Evolutionary conservation across 2,113 vertebrate genomes (phyloP), one percentile per base, ranked within the genome.

Genomic region (Cyrtonyx montezumae): DNA sequence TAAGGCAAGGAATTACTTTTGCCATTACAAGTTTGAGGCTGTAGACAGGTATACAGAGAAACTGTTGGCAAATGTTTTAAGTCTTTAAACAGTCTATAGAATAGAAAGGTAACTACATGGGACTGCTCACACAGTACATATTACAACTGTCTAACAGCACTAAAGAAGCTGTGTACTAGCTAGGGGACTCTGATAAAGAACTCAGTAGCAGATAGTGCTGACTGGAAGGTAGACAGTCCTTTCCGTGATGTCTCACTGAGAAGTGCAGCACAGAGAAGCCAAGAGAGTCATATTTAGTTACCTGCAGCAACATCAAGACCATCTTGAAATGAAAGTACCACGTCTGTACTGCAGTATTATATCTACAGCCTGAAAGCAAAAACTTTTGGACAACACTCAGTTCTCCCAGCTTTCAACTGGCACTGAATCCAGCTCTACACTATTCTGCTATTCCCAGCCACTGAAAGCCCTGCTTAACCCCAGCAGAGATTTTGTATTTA

Each of bases 381-480:
- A 9, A 1, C 65, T 78, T 14, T 23, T 55, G 14, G 19, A 22
- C 34, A 91, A 58, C 0, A 45, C 0, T 1, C 0, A 7, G 62
- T 36, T 80, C 30, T 15, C 16, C 30, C 20, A 71, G 28, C 51
- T 84, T 42, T 53, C 15, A 83, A 48, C 18, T 26, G 32, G 8
- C 45, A 69, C 8, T 0, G 0, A 76, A 20, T 46, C 28, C 28
- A 79, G 67, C 20, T 53, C 40, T 19, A 36, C 10, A 25, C 22
- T 90, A 32, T 23, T 90, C 49, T 75, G 45, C 43, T 43, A 25
- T 32, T 88, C 58, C 40, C 25, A 55, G 20, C 15, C 32, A 22
- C 20, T 67, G 36, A 28, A 46, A 21, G 14, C 0, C n/a, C 51
- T 62, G 28, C 25, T 67, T 30, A 71, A 76, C 67, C 76, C 46